Evolutionary conservation across 2,797 vertebrate genomes (phyloP).

Genomic region (Sebastes paucispinis): DNA sequence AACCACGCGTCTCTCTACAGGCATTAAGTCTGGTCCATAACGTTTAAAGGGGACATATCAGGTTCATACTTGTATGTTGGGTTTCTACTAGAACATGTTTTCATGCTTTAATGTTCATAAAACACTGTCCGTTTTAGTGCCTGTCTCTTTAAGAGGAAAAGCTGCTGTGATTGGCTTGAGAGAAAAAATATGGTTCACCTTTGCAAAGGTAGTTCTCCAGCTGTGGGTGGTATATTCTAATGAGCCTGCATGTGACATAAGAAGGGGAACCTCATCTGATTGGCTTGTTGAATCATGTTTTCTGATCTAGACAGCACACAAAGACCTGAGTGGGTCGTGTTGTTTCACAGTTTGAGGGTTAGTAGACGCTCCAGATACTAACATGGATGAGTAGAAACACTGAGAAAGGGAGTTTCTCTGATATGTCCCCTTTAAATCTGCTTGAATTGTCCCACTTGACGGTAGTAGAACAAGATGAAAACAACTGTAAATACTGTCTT

Average conservation of each 20-base stretch:
- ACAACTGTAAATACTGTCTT: background rate
- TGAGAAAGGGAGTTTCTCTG: no score
- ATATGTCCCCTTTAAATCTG: background rate
- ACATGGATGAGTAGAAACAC: no score
- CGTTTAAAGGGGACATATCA: background rate
- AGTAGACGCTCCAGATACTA: no score
- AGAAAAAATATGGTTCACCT: background rate
- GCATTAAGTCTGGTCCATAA: constrained; percentile 4
- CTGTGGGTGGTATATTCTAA: no score
- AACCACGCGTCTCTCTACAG: background rate
- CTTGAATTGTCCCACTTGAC: background rate
- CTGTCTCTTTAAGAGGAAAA: background rate
- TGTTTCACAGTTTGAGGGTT: no score
- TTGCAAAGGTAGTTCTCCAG: background rate
- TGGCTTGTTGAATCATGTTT: background rate
- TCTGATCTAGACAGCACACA: background rate
- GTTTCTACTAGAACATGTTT: background rate
- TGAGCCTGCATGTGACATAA: background rate
- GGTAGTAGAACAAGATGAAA: background rate
- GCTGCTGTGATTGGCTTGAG: background rate
- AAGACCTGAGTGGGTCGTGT: no score
- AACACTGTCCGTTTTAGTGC: background rate
- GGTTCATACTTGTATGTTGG: background rate
- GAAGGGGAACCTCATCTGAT: background rate
- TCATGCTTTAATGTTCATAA: background rate